These are phyloP conservation scores for Polyodon spathula DNA, from an alignment of 2,113 vertebrate genomes.

Conservation along the genomic window DNA sequence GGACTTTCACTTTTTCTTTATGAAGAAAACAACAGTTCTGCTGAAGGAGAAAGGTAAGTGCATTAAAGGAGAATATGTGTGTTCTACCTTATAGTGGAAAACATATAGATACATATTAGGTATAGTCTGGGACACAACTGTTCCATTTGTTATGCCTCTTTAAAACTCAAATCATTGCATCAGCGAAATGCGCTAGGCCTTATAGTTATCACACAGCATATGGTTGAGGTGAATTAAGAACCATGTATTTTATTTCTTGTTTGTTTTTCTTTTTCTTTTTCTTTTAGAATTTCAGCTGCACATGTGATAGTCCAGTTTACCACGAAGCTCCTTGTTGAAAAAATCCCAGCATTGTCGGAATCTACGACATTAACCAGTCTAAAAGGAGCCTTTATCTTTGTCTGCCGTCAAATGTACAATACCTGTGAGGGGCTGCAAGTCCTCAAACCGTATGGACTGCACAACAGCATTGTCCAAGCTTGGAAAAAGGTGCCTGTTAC, in stretches of 20 bases:
- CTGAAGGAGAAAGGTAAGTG: slow-evolving; percentile 59
- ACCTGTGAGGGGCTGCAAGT: slow-evolving; percentile 82
- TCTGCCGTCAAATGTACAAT: slow-evolving; percentile 83
- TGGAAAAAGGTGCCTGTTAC: slow-evolving; percentile 77
- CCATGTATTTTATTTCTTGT: slow-evolving; percentile 8
- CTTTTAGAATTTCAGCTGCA: slow-evolving; percentile 61
- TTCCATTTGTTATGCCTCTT: too few relatives aligned
- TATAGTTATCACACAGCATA: too few relatives aligned
- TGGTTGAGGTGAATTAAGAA: not conserved
- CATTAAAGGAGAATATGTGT: not conserved
- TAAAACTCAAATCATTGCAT: too few relatives aligned
- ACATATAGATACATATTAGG: too few relatives aligned
- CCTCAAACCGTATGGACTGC: slow-evolving; percentile 68
- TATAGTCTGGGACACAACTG: too few relatives aligned
- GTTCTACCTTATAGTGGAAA: too few relatives aligned
- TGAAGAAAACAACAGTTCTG: slow-evolving; percentile 54
- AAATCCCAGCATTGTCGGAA: slow-evolving; percentile 48
- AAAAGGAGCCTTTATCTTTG: slow-evolving; percentile 82
- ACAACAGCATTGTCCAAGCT: slow-evolving; percentile 61
- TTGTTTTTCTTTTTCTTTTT: slow-evolving; percentile 31
- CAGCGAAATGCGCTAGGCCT: too few relatives aligned
- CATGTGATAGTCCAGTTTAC: slow-evolving; percentile 75
- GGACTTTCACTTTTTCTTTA: slow-evolving; percentile 78
- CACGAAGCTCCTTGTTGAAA: slow-evolving; percentile 70
- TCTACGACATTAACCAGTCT: slow-evolving; percentile 44